Base-by-base conservation (phyloP, 1,140 invertebrate species). In the Samia ricini region DNA sequence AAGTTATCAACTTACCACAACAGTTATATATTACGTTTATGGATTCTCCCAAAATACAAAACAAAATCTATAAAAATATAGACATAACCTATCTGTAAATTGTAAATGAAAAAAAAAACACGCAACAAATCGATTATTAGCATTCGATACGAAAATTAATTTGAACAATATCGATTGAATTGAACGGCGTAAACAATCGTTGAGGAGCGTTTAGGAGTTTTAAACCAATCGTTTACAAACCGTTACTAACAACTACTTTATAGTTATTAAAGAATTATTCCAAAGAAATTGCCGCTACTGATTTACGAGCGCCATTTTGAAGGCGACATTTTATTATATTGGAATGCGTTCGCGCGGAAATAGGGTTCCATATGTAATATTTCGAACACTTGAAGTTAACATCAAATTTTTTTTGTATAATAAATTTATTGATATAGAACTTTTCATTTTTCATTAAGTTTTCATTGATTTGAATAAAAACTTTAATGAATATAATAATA, bases 271-370 rank as follows among this genome's bases (percentile, higher is more conserved):
- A 81, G 66, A 71, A 78, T 85, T 75, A 77, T 71, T 64, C 69
- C 72, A 68, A 79, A 87, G 83, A 81, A 87, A 87, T 88, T 87
- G 79, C 83, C 65, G 74, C 68, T 70, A 71, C 74, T 85, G 83
- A 89, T 89, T 89, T 87, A 88, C 74, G 72, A 66, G 68, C 64
- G 85, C 85, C 83, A 87, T 88, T 83, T 83, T 79, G 79, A 56
- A 42, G 33, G 77, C 76, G 81, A 85, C 81, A 83, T 84, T 85
- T 85, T 84, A 83, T 84, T 10, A 42, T 15, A n/a, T n/a, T n/a
- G n/a, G 21, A 8, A 36, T 21, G 7, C 12, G 33, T 15, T 15
- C 26, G 26, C 56, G 56, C 33, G 26, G 2, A 7, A 42, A 20
- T 19, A 5, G 6, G 26, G n/a, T 57, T 55, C 21, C 5, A 24